These are phyloP conservation scores for Procambarus virginalis DNA, from an alignment of 1,140 invertebrate species.

Conservation along the genomic window DNA sequence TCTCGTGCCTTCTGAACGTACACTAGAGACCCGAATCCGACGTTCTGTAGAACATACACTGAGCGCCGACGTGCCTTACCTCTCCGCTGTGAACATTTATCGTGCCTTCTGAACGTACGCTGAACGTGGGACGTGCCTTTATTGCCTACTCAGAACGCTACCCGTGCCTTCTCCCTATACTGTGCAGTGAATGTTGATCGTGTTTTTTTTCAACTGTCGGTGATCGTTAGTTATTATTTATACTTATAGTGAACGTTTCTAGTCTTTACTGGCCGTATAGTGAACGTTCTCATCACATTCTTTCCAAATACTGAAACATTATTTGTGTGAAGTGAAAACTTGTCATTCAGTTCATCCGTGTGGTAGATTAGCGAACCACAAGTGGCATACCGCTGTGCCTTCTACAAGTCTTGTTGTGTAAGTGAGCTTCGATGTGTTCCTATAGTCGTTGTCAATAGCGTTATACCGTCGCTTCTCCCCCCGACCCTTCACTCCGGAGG, in stretches of 20 bases:
- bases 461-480: too few relatives aligned
- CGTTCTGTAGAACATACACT: not conserved
- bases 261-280: not conserved
- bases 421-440: not conserved
- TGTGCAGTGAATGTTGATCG: too few relatives aligned
- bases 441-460: not conserved
- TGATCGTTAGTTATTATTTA: too few relatives aligned
- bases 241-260: not conserved
- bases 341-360: not conserved
- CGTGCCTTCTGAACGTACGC: not conserved
- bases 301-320: not conserved
- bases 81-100: not conserved
- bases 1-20: not conserved
- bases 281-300: not conserved
- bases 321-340: not conserved
- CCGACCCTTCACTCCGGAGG: not conserved
- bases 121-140: too few relatives aligned
- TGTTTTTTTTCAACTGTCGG: too few relatives aligned
- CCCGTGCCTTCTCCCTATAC: not conserved
- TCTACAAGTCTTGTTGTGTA: not conserved
- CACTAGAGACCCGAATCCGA: not conserved
- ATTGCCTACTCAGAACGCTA: not conserved
- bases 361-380: not conserved
- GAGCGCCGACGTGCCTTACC: not conserved
- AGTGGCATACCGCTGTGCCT: slow-evolving; percentile 26